phyloP scores from a whole-genome alignment of 2,888 invertebrate species.

The Napeogenes inachia region DNA sequence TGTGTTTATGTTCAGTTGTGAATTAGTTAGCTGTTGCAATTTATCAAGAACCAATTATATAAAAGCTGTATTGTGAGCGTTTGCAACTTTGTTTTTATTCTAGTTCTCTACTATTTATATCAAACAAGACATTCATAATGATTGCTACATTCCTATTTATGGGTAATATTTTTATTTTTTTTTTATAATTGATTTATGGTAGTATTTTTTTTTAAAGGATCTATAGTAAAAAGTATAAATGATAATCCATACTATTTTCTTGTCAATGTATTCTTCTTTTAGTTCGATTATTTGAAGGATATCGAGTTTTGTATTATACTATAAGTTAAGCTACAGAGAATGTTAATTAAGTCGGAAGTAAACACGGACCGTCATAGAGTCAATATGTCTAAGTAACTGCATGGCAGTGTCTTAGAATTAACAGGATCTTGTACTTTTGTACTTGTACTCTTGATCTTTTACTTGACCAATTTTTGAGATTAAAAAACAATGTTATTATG shows the following conservation, averaged over 20 bases:
- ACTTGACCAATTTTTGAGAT: background rate
- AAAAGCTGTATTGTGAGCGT: background rate
- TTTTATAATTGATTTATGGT: too few relatives aligned
- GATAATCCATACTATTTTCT: too few relatives aligned
- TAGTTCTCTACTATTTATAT: background rate
- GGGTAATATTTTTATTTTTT: background rate
- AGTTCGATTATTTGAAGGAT: slow-evolving; percentile 24
- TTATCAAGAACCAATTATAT: slow-evolving; percentile 2
- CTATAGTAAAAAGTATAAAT: too few relatives aligned
- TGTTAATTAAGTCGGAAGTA: slow-evolving; percentile 65
- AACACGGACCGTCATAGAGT: slow-evolving; percentile 63
- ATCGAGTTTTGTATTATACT: slow-evolving; percentile 28
- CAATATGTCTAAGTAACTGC: slow-evolving; percentile 73
- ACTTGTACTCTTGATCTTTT: too few relatives aligned
- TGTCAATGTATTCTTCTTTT: slow-evolving; percentile 8
- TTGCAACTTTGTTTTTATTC: background rate
- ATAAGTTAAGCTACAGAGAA: slow-evolving; percentile 39
- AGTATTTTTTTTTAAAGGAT: too few relatives aligned
- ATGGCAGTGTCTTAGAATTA: slow-evolving; percentile 56
- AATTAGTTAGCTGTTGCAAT: slow-evolving; percentile 6
- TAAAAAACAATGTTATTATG: too few relatives aligned
- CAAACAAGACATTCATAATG: background rate
- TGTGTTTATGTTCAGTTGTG: slow-evolving; percentile 9
- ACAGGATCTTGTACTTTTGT: slow-evolving; percentile 56
- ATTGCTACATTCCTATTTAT: background rate